phyloP scores from a whole-genome alignment of 2,888 invertebrate genomes.

The Xestobium rufovillosum region DNA sequence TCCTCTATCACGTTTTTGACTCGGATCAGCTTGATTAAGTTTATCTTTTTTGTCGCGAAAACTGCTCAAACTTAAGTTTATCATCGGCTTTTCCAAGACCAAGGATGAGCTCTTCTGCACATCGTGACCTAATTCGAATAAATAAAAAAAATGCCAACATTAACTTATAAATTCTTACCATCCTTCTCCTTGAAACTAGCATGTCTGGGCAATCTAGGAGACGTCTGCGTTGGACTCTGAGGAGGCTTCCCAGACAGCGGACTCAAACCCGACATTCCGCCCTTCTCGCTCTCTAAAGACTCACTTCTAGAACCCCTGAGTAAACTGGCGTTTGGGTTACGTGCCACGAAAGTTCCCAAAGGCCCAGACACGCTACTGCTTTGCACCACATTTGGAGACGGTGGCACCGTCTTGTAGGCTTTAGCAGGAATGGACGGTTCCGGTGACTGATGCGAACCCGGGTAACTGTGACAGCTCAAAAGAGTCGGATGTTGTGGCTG shows the following conservation, averaged over 20 bases:
- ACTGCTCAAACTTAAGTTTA: slow-evolving; percentile 21
- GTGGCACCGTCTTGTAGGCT: slow-evolving; percentile 43
- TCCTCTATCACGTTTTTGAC: slow-evolving; percentile 56
- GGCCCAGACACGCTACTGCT: slow-evolving; percentile 7
- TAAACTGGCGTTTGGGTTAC: neutral
- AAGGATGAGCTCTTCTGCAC: slow-evolving; percentile 40
- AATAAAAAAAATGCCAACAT: too few relatives aligned
- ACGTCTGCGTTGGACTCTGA: slow-evolving; percentile 56
- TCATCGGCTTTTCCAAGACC: slow-evolving; percentile 30
- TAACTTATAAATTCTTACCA: slow-evolving; percentile 15
- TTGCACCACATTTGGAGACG: slow-evolving; percentile 42
- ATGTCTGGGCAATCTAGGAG: slow-evolving; percentile 45
- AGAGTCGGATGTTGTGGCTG: slow-evolving; percentile 42
- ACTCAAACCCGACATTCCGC: slow-evolving; percentile 27
- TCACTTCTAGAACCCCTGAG: slow-evolving; percentile 19
- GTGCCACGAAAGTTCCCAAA: too few relatives aligned
- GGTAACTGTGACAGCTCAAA: slow-evolving; percentile 46
- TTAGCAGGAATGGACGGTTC: slow-evolving; percentile 33
- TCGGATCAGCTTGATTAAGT: slow-evolving; percentile 39
- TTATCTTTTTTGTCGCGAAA: slow-evolving; percentile 31
- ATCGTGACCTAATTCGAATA: slow-evolving; percentile 35
- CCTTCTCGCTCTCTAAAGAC: slow-evolving; percentile 26
- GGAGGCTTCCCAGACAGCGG: slow-evolving; percentile 51
- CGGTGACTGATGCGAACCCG: slow-evolving; percentile 41
- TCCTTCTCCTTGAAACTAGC: slow-evolving; percentile 20